Percentiles rank a stretch among this genome's conserved stretches.
phyloP scores from a whole-genome alignment of 2,113 vertebrate genomes.

The Oreotrochilus melanogaster region DNA sequence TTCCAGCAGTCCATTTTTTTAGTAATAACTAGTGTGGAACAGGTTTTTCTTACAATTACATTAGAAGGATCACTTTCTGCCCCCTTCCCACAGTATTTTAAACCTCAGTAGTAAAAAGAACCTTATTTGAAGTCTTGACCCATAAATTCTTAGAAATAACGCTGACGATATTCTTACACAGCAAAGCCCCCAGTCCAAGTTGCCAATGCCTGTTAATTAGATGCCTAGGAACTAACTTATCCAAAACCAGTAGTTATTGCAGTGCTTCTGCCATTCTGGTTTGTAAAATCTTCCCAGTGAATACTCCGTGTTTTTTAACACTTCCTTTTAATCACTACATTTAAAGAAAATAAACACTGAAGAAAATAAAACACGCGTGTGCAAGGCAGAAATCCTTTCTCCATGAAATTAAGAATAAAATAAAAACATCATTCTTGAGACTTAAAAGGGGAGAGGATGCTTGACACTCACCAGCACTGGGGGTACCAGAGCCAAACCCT shows the following conservation, averaged over 20 bases:
- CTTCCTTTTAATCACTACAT: not conserved
- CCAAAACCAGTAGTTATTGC: not conserved
- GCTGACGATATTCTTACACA: not conserved
- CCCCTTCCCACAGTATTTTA: not conserved
- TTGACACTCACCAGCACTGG: slow-evolving; percentile 79
- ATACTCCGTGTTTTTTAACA: not conserved
- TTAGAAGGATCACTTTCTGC: not conserved
- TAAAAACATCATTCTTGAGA: not conserved
- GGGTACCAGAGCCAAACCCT: slow-evolving; percentile 81
- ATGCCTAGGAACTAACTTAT: not conserved
- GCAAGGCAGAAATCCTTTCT: rapidly evolving
- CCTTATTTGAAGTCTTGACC: not conserved
- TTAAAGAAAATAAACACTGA: not conserved
- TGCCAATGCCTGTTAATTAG: not conserved
- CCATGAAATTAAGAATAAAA: not conserved
- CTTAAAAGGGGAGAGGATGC: not conserved
- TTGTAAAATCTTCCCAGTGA: not conserved
- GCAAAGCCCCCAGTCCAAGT: not conserved
- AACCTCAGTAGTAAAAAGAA: not conserved
- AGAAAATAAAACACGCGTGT: rapidly evolving
- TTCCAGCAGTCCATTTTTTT: not conserved
- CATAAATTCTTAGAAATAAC: not conserved
- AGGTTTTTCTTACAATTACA: not conserved
- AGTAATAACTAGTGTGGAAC: not conserved
- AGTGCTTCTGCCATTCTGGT: not conserved